Evolutionary conservation across 2,888 invertebrate species (phyloP).

Genomic region (Microctonus aethiopoides): DNA sequence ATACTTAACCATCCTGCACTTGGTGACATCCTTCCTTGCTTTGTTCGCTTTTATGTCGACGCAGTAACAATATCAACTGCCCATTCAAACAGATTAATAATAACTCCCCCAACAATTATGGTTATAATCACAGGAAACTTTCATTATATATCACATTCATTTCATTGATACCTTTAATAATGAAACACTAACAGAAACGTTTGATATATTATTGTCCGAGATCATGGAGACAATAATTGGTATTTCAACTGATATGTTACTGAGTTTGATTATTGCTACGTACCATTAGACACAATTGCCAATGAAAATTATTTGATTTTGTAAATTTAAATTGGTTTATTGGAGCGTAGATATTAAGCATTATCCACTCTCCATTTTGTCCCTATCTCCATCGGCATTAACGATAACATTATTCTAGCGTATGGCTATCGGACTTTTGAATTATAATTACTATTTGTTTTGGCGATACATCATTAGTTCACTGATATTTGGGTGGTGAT

Average conservation of each 20-base stretch:
- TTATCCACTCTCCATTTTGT: background rate
- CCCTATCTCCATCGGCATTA: background rate
- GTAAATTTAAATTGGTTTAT: conserved; percentile 13
- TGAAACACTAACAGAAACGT: no score
- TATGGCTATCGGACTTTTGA: conserved; percentile 20
- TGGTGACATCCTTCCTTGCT: no score
- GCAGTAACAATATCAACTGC: background rate
- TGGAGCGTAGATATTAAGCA: background rate
- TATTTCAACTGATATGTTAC: background rate
- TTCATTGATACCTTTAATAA: no score
- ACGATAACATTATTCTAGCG: conserved; percentile 24
- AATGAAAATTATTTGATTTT: conserved; percentile 41
- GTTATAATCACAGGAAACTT: background rate
- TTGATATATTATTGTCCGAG: no score
- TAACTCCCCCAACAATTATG: background rate
- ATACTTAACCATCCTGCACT: conserved; percentile 8
- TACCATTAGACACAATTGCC: conserved; percentile 35
- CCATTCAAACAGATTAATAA: background rate
- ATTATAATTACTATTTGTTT: conserved; percentile 33
- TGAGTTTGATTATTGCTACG: background rate
- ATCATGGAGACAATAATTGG: no score
- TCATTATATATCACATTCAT: no score
- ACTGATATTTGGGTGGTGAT: conserved; percentile 2
- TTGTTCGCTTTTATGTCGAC: no score
- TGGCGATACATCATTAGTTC: conserved; percentile 28